Conservation (phyloP, 2,888 invertebrate species). For the Drosophila parthenogenetica region DNA sequence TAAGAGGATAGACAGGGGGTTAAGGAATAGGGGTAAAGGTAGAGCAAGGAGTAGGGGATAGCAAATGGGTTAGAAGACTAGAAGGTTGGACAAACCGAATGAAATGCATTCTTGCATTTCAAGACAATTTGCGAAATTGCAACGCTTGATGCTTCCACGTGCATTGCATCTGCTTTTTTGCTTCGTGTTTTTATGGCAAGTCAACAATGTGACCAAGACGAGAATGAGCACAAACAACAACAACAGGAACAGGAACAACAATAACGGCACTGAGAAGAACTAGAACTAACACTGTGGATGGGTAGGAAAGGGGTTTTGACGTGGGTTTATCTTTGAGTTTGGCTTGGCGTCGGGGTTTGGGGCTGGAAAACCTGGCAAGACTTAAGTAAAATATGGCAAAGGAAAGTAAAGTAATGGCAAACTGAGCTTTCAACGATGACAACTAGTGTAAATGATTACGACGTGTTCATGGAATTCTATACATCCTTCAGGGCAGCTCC, state of each 20-base stretch:
- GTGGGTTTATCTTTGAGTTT: background rate
- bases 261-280: conserved; percentile 13
- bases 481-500: conserved; percentile 51
- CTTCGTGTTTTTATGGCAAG: conserved; percentile 69
- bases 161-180: conserved; percentile 62
- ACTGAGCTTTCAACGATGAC: conserved; percentile 63
- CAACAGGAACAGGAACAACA: conserved; percentile 7
- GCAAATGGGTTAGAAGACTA: background rate
- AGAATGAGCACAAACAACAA: conserved; percentile 25
- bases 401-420: conserved; percentile 20
- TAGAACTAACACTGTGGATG: conserved; percentile 19
- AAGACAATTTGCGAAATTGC: conserved; percentile 77
- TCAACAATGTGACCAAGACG: conserved; percentile 68
- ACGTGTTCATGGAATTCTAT: conserved; percentile 61
- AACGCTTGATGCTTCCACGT: conserved; percentile 77
- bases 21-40: background rate
- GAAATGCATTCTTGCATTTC: conserved; percentile 75
- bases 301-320: background rate
- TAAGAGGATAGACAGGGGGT: background rate
- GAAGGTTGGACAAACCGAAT: conserved; percentile 50
- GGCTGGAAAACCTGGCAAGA: conserved; percentile 9
- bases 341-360: background rate
- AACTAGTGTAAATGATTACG: conserved; percentile 78
- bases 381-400: conserved; percentile 17
- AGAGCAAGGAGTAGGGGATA: background rate